Percentiles rank a stretch among this genome's conserved stretches.
phyloP scores from a whole-genome alignment of 2,888 invertebrate genomes.

The Tupiocoris notatus region DNA sequence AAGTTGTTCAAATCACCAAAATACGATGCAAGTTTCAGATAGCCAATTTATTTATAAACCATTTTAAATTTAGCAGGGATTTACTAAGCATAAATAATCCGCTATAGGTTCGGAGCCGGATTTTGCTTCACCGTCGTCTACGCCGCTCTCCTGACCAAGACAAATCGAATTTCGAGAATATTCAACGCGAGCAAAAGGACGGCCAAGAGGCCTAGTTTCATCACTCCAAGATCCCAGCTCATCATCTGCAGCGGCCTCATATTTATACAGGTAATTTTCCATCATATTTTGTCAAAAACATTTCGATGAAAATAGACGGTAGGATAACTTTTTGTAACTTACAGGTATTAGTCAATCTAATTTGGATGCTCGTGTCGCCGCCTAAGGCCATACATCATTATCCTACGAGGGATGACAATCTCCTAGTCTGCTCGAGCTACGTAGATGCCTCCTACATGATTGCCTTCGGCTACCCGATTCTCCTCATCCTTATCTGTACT shows the following conservation, averaged over 20 bases:
- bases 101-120: slow-evolving; percentile 73
- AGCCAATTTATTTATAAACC: too few species aligned
- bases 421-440: slow-evolving; percentile 88
- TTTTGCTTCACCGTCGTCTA: slow-evolving; percentile 97
- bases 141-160: slow-evolving; percentile 93
- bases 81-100: too few species aligned
- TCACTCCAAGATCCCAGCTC: slow-evolving; percentile 85
- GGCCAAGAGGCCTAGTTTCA: slow-evolving; percentile 89
- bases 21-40: too few species aligned
- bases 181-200: slow-evolving; percentile 94
- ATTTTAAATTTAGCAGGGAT: too few species aligned
- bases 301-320: too few species aligned
- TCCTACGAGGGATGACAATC: slow-evolving; percentile 86
- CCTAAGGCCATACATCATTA: slow-evolving; percentile 86
- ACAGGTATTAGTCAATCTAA: slow-evolving; percentile 80
- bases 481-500: slow-evolving; percentile 89
- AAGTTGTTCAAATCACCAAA: too few species aligned
- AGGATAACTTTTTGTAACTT: too few species aligned
- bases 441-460: slow-evolving; percentile 92
- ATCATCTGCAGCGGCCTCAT: slow-evolving; percentile 85
- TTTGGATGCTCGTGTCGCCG: slow-evolving; percentile 92
- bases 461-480: slow-evolving; percentile 89
- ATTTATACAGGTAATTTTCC: slow-evolving; percentile 71
- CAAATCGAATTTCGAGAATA: slow-evolving; percentile 93
- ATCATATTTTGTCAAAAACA: too few species aligned